Evolutionary conservation across 1,140 invertebrate genomes (phyloP), one percentile per base, ranked within the genome.

Genomic region (Panulirus ornatus): DNA sequence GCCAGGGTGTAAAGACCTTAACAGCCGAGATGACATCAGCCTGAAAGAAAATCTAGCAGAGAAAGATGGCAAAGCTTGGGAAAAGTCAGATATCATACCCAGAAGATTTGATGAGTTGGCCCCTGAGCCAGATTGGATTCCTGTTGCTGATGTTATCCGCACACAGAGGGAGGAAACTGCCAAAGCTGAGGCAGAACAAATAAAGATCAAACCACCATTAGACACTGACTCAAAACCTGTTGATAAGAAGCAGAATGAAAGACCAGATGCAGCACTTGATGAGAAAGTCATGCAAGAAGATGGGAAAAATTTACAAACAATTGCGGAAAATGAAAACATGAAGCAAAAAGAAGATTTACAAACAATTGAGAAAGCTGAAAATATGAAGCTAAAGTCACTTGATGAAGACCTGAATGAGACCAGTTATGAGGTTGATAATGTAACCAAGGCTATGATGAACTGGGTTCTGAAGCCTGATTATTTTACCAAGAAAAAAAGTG

Each of bases 31-130:
- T n/a, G n/a, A n/a, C n/a, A n/a, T n/a, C n/a, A n/a, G n/a, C n/a
- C n/a, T n/a, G 6, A 5, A 27, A 66, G 27, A 66, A 66, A 66
- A 66, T 30, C 58, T 30, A 30, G 2, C 11, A 30, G 27, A 66
- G n/a, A 30, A 30, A 66, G 27, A 36, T 75, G 83, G 75, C 36
- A 85, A 51, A 42, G 14, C 66, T 2, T 85, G 83, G 83, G 22
- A 54, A 27, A 85, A 73, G 30, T 38, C 40, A 27, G 70, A 75
- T 36, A 42, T 34, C 44, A 85, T 85, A 42, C 83, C 83, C 19
- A 30, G 42, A 2, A 70, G 83, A 40, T 85, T 85, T 75, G 83
- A 85, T 73, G 83, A 85, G 66, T 30, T 85, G 42, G 66, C 83
- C n/a, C 14, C 66, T 30, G 66, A 85, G 66, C 58, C 19, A 70